phyloP scores from a whole-genome alignment of 2,797 vertebrate species.

The Tinamus major region DNA sequence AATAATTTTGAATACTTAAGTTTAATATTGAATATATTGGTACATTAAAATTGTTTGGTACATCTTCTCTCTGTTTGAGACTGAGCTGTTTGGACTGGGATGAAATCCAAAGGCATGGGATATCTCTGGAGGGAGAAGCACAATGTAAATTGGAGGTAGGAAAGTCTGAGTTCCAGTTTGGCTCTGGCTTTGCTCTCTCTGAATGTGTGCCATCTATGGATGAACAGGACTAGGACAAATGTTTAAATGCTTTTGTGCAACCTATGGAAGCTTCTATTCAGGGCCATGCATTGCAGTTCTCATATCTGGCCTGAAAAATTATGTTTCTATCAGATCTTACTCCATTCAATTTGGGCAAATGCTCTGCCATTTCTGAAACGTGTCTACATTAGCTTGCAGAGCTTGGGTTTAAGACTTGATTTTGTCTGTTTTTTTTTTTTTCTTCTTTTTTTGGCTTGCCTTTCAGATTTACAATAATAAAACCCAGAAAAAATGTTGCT shows the following conservation, averaged over 20 bases:
- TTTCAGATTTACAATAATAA: constrained; percentile 17
- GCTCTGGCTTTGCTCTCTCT: constrained; percentile 49
- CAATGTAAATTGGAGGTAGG: constrained; percentile 49
- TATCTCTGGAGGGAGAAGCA: constrained; percentile 50
- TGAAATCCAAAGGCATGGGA: constrained; percentile 50
- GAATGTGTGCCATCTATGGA: constrained; percentile 35
- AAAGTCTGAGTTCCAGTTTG: constrained; percentile 54
- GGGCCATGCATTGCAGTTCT: background rate
- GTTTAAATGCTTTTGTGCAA: constrained; percentile 47
- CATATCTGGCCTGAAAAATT: constrained; percentile 18
- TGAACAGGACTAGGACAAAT: constrained; percentile 55
- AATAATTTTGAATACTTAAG: background rate
- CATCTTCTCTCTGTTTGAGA: background rate
- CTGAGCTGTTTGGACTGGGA: constrained; percentile 27
- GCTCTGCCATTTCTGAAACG: constrained; percentile 40
- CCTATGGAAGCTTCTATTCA: constrained; percentile 42
- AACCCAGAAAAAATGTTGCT: background rate
- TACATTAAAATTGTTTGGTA: constrained; percentile 42
- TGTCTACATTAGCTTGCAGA: constrained; percentile 1
- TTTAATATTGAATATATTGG: constrained; percentile 16
- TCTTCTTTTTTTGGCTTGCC: constrained; percentile 15
- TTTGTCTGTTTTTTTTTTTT: background rate
- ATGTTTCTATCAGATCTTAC: background rate
- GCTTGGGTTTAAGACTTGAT: background rate
- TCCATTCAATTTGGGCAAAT: constrained; percentile 17